These are phyloP conservation scores for Rhinatrema bivittatum DNA, from an alignment of 2,797 vertebrate genomes.

Conservation along the genomic window DNA sequence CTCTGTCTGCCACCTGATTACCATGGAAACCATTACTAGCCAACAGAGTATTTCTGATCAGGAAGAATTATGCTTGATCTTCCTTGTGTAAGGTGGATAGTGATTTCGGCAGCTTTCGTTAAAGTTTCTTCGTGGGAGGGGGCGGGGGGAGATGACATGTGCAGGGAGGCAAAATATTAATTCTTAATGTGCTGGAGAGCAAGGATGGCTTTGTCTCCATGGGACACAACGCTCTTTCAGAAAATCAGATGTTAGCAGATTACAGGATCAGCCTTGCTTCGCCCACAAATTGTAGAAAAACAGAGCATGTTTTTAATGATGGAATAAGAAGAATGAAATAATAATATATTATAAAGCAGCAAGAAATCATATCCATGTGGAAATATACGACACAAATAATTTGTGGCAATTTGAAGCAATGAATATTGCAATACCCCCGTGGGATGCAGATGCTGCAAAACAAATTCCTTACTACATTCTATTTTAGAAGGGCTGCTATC, in stretches of 20 bases:
- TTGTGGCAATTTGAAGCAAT: too few relatives aligned
- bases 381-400: too few relatives aligned
- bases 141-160: slow-evolving; percentile 39
- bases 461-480: too few relatives aligned
- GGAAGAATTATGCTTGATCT: slow-evolving; percentile 60
- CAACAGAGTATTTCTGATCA: slow-evolving; percentile 52
- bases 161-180: slow-evolving; percentile 51
- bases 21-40: slow-evolving; percentile 55
- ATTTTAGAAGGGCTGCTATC: too few relatives aligned
- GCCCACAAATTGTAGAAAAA: slow-evolving; percentile 34
- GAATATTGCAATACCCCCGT: too few relatives aligned
- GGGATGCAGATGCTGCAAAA: too few relatives aligned
- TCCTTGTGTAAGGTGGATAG: slow-evolving; percentile 36
- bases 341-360: slow-evolving; percentile 33
- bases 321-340: slow-evolving; percentile 22
- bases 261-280: slow-evolving; percentile 33
- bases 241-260: slow-evolving; percentile 50
- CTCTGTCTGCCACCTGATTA: slow-evolving; percentile 49
- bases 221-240: slow-evolving; percentile 22
- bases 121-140: slow-evolving; percentile 48
- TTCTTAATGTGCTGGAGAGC: slow-evolving; percentile 37
- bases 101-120: slow-evolving; percentile 46
- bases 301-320: slow-evolving; percentile 25
- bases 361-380: too few relatives aligned
- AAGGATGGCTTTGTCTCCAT: slow-evolving; percentile 37